Conservation (phyloP, 2,888 invertebrate species). For the Nowickia ferox region DNA sequence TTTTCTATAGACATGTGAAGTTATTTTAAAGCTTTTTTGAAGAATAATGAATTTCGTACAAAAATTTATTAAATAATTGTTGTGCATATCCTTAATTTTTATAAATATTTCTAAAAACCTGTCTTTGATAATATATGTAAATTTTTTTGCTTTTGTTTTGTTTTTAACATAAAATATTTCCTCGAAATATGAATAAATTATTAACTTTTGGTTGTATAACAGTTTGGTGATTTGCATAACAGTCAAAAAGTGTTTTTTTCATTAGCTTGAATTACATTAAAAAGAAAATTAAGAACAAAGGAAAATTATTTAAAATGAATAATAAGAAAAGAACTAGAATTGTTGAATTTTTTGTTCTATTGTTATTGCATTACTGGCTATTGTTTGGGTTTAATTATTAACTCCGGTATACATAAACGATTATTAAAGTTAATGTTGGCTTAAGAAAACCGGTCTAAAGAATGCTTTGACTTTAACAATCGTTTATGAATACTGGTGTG, state of each 20-base stretch:
- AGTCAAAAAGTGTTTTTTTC: slow-evolving; percentile 34
- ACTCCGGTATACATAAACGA: background rate
- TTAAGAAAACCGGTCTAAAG: too few relatives aligned
- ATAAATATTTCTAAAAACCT: background rate
- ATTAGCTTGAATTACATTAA: slow-evolving; percentile 1
- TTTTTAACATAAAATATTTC: slow-evolving; percentile 59
- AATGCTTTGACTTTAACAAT: too few relatives aligned
- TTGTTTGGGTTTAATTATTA: slow-evolving; percentile 59
- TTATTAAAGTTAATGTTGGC: too few relatives aligned
- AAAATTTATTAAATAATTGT: too few relatives aligned
- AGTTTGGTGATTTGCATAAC: slow-evolving; percentile 58
- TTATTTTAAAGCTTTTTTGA: too few relatives aligned
- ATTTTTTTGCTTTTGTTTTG: background rate
- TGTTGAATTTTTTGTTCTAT: slow-evolving; percentile 54
- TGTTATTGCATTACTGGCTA: slow-evolving; percentile 68
- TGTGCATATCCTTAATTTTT: too few relatives aligned
- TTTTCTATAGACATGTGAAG: too few relatives aligned
- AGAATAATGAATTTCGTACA: too few relatives aligned
- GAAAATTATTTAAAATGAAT: background rate
- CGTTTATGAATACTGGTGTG: background rate
- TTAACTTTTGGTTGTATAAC: slow-evolving; percentile 58
- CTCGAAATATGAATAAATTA: slow-evolving; percentile 74
- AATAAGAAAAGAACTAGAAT: background rate
- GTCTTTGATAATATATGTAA: slow-evolving; percentile 1
- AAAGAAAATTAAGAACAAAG: slow-evolving; percentile 7